Evolutionary conservation across 2,888 invertebrate species (phyloP).

Genomic region (Sinohyriopsis cumingii): DNA sequence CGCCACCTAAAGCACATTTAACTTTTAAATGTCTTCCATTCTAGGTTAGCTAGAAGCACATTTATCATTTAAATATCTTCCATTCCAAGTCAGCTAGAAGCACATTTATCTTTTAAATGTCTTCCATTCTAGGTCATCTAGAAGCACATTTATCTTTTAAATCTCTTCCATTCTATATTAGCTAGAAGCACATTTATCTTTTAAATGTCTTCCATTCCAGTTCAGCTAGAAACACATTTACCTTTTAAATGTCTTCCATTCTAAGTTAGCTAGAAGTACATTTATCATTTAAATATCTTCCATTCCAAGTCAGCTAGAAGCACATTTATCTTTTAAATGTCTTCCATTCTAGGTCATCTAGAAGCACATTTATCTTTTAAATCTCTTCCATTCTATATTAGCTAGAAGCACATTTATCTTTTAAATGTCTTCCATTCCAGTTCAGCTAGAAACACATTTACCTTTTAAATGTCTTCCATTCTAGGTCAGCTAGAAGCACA

Average conservation of each 20-base stretch:
- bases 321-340: constrained; percentile 40
- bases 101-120: constrained; percentile 40
- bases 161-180: constrained; percentile 57
- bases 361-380: constrained; percentile 60
- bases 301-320: constrained; percentile 68
- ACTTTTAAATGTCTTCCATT: too few species aligned
- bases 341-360: constrained; percentile 60
- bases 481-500: background rate
- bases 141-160: constrained; percentile 69
- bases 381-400: constrained; percentile 52
- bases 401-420: constrained; percentile 67
- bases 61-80: too few species aligned
- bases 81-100: constrained; percentile 67
- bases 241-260: background rate
- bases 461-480: background rate
- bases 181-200: constrained; percentile 65
- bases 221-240: constrained; percentile 69
- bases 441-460: too few species aligned
- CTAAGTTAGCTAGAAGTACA: background rate
- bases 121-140: constrained; percentile 60
- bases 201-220: constrained; percentile 36
- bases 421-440: too few species aligned
- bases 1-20: too few species aligned
- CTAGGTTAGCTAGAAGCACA: too few species aligned
- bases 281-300: background rate